Percentiles rank a stretch among this genome's conserved stretches.
Conservation (phyloP, 2,797 vertebrate species). For the Gymnodraco acuticeps region DNA sequence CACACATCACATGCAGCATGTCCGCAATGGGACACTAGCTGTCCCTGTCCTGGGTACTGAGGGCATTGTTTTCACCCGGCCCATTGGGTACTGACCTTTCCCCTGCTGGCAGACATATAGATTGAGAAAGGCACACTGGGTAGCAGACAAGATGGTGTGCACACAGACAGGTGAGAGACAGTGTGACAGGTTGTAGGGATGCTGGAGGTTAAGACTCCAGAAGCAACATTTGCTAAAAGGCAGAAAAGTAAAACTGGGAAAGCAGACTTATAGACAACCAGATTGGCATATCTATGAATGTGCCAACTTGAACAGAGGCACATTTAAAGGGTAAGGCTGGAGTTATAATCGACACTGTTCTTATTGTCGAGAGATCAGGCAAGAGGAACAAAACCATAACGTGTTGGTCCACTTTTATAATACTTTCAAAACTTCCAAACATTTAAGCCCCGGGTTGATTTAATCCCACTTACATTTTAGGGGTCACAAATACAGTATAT, state of each 20-base stretch:
- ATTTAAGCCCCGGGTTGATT: background rate
- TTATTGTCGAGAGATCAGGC: background rate
- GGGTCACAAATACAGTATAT: no score
- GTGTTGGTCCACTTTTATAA: background rate
- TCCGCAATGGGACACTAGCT: conserved; percentile 85
- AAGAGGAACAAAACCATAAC: background rate
- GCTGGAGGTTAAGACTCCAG: conserved; percentile 16
- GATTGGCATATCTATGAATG: background rate
- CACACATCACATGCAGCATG: conserved; percentile 89
- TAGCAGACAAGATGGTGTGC: conserved; percentile 62
- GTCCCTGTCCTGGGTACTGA: conserved; percentile 84
- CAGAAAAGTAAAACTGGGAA: conserved; percentile 5
- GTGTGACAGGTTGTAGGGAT: conserved; percentile 19
- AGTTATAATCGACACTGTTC: background rate
- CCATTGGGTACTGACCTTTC: conserved; percentile 87
- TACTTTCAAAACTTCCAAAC: background rate
- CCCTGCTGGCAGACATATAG: conserved; percentile 79
- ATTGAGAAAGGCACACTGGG: conserved; percentile 53
- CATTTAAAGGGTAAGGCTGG: background rate
- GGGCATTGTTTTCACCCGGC: conserved; percentile 92
- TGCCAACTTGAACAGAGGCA: background rate
- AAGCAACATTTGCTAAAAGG: conserved; percentile 5
- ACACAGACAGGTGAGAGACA: conserved; percentile 49
- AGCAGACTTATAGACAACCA: background rate
- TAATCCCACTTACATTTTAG: no score